Conservation (phyloP, 2,113 vertebrate species). For the Calcarius ornatus region DNA sequence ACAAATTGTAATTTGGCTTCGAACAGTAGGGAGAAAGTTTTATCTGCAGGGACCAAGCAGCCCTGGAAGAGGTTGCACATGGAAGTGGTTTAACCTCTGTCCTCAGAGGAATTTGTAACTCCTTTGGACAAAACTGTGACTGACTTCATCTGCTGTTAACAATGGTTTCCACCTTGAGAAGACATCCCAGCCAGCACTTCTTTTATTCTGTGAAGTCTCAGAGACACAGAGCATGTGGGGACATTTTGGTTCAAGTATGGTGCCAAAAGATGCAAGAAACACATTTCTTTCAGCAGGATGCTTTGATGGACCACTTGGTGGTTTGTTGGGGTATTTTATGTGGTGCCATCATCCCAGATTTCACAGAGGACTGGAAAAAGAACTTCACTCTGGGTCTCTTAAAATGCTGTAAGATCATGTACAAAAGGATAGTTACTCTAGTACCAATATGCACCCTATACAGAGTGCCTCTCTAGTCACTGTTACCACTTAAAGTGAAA, state of each 20-base stretch:
- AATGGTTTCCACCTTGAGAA: not conserved
- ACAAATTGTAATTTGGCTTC: not conserved
- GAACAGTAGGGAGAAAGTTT: not conserved
- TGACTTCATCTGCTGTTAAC: not conserved
- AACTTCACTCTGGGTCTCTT: not conserved
- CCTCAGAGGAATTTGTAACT: not conserved
- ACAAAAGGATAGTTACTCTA: not conserved
- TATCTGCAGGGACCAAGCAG: not conserved
- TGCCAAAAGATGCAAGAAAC: not conserved
- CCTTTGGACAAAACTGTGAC: not conserved
- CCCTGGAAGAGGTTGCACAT: not conserved
- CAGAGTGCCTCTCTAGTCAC: not conserved
- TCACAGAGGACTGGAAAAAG: not conserved
- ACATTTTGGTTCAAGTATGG: not conserved
- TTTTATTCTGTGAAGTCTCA: not conserved
- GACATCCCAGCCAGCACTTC: not conserved
- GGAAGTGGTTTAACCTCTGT: not conserved
- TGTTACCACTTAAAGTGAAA: not conserved
- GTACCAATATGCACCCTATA: not conserved
- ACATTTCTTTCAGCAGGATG: not conserved
- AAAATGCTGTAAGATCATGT: not conserved
- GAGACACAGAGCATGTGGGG: not conserved
- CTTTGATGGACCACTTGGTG: not conserved
- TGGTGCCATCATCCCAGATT: not conserved
- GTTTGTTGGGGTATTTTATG: not conserved